Conservation (phyloP, 2,888 invertebrate genomes). For the Nysson spinosus region DNA sequence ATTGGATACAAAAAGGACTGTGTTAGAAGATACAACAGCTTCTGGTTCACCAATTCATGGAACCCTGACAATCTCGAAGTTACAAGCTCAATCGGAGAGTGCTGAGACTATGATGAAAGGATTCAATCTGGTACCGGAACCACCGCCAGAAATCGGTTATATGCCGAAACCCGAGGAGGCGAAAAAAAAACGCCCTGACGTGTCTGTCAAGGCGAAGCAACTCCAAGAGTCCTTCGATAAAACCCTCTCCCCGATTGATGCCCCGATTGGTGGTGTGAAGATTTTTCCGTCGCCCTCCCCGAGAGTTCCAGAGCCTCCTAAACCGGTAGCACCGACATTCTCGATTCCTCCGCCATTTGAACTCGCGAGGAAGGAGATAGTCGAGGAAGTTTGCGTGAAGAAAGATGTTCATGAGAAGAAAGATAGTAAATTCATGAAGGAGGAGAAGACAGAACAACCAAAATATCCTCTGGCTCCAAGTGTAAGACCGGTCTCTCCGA, state of each 20-base stretch:
- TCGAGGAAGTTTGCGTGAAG: constrained; percentile 62
- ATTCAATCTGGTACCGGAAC: constrained; percentile 82
- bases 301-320: constrained; percentile 49
- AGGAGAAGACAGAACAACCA: constrained; percentile 38
- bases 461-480: constrained; percentile 26
- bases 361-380: constrained; percentile 59
- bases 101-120: constrained; percentile 75
- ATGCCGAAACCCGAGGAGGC: constrained; percentile 78
- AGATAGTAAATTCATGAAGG: constrained; percentile 31
- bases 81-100: constrained; percentile 71
- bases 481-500: constrained; percentile 49
- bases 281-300: constrained; percentile 77
- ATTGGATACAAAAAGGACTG: constrained; percentile 61
- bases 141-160: constrained; percentile 85
- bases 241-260: constrained; percentile 78
- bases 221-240: constrained; percentile 81
- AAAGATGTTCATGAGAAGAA: constrained; percentile 60
- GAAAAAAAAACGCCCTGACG: constrained; percentile 78
- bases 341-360: constrained; percentile 72
- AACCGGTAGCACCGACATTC: constrained; percentile 49
- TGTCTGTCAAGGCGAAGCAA: constrained; percentile 81
- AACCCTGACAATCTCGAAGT: constrained; percentile 67
- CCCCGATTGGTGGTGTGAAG: constrained; percentile 81
- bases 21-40: constrained; percentile 69
- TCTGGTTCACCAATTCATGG: constrained; percentile 69